Evolutionary conservation across 2,113 vertebrate genomes (phyloP).

Genomic region (Arvicanthis niloticus): DNA sequence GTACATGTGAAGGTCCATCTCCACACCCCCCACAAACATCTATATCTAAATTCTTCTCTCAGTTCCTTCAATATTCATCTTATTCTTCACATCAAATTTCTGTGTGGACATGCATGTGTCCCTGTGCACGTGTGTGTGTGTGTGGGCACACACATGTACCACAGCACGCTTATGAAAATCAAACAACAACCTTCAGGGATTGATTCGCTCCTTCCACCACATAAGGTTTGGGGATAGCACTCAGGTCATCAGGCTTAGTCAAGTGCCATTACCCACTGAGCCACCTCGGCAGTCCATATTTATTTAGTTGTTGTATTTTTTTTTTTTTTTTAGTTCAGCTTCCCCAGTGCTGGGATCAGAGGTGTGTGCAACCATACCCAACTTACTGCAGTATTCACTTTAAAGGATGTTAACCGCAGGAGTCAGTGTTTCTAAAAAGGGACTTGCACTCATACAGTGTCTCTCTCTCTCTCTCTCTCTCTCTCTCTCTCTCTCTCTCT

Average conservation of each 20-base stretch:
- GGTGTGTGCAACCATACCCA: neutral
- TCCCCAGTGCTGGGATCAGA: neutral
- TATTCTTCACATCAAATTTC: neutral
- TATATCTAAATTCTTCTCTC: neutral
- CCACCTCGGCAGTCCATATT: neutral
- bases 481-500: too few relatives aligned
- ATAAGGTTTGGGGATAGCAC: neutral
- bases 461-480: too few relatives aligned
- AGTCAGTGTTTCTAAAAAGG: neutral
- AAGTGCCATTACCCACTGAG: neutral
- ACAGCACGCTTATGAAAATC: neutral
- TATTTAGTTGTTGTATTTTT: neutral
- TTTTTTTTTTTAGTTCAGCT: neutral
- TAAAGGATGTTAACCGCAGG: neutral
- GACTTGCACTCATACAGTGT: too few relatives aligned
- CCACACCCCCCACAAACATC: neutral
- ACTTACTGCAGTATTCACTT: neutral
- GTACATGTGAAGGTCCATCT: neutral
- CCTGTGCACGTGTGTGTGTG: fast-evolving
- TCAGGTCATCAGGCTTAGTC: neutral
- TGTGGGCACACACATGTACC: neutral
- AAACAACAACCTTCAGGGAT: neutral
- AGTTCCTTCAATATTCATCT: neutral
- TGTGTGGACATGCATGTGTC: neutral
- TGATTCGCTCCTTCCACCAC: neutral